Evolutionary conservation across 2,797 vertebrate genomes (phyloP), one percentile per base, ranked within the genome.

Genomic region (Hypotaenidia okinawae): DNA sequence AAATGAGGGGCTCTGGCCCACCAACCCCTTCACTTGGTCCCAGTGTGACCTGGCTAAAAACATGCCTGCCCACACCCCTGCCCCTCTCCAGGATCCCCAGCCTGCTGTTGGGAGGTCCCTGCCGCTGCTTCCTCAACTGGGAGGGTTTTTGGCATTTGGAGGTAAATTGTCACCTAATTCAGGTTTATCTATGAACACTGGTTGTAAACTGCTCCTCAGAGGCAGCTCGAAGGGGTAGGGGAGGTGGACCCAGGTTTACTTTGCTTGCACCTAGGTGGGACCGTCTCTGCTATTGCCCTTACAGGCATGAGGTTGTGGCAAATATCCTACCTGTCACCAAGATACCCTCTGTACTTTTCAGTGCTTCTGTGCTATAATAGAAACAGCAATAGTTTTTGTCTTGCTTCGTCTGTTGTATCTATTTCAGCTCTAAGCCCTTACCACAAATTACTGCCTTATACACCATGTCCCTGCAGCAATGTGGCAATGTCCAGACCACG

Each of bases 111-210:
- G 57, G 41, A 49, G 49, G 6, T 24, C 11, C 12, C 17, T n/a
- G 58, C 52, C 47, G 33, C 21, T 22, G 2, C 13, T 64, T 84
- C 59, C 39, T 49, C 9, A 43, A 39, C 17, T 33, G 16, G 0
- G 3, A 49, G 61, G 22, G 4, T 78, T 93, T 81, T 22, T 23
- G 64, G 80, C 49, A 52, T 49, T 89, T 87, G 1, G 28, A 82
- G 77, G 63, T 43, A 84, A 95, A 81, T 63, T 82, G 74, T 69
- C 83, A 79, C 88, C 93, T 73, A 39, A 67, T 89, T 93, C 43
- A 66, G 43, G 39, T 61, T 96, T 69, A n/a, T 94, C 67, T 89
- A 72, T 52, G 85, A 52, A 68, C 1, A 11, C 70, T 73, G 55
- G n/a, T 61, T 90, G 73, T 78, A 84, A 94, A 55, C 45, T 80